Evolutionary conservation across 1,140 invertebrate species (phyloP), one percentile per base, ranked within the genome.

Genomic region (Microvelia longipes): DNA sequence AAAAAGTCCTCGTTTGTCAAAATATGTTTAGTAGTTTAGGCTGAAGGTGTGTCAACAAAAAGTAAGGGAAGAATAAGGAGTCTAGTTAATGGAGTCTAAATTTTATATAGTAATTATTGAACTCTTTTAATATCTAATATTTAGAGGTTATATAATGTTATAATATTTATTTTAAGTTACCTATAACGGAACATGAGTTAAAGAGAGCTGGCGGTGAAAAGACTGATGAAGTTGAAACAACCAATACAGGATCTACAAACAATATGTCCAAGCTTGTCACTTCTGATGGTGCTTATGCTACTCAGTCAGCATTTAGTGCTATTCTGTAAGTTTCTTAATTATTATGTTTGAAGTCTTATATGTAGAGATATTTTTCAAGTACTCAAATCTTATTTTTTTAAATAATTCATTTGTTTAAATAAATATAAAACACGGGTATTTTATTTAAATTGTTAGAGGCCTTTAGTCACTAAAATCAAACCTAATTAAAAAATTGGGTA

Each of bases 261-360:
- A 29, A 75, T 27, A 73, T 76, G 60, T 80, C 84, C 5, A 87
- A 88, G 72, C 79, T 93, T 30, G 93, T 98, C n/a, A 97, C 94
- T 50, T 95, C 94, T 28, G 97, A 99, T 84, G 98, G 98, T 63
- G 98, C 97, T 2, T 99, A 99, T 79, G 97, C 96, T 29, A 92
- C 94, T 1, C 97, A 99, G 80, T 98, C 94, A 74, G 95, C 94
- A 67, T 97, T 99, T 79, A 96, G 90, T 77, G 83, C 93, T 71
- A 81, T 86, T 2, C 81, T 84, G 85, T 88, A 78, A 81, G 85
- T 82, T 70, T 68, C n/a, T n/a, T 61, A n/a, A n/a, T n/a, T n/a
- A n/a, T 28, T 71, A 71, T 66, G 69, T 69, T n/a, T 50, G n/a
- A 5, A 14, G 62, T 66, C n/a, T n/a, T n/a, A n/a, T 60, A 68